phyloP scores from a whole-genome alignment of 2,888 invertebrate species.

The Cerastoderma edule region DNA sequence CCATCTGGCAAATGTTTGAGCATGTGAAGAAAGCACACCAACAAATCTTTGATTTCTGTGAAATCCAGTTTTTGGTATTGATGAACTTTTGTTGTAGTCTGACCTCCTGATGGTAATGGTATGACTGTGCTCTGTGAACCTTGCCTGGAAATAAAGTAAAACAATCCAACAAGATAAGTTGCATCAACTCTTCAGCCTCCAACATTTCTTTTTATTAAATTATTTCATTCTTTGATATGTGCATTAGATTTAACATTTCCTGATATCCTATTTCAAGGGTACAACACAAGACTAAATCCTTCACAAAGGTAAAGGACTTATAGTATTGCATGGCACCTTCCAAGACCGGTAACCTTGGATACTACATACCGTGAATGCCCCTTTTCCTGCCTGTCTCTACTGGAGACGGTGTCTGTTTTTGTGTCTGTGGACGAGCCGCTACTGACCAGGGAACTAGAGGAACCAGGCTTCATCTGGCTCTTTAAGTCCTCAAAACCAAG shows the following conservation, averaged over 20 bases:
- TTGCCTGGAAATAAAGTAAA: constrained; percentile 30
- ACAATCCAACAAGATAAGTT: neutral
- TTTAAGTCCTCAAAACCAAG: constrained; percentile 54
- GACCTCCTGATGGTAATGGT: constrained; percentile 11
- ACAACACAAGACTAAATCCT: too few species aligned
- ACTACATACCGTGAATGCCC: constrained; percentile 46
- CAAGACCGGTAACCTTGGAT: too few species aligned
- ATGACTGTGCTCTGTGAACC: constrained; percentile 35
- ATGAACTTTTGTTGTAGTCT: constrained; percentile 59
- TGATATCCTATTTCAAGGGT: too few species aligned
- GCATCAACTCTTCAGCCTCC: too few species aligned
- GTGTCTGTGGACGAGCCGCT: constrained; percentile 58
- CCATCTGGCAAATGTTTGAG: constrained; percentile 94
- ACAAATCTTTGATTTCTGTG: constrained; percentile 93
- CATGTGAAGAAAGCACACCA: constrained; percentile 94
- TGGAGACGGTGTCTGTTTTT: constrained; percentile 48
- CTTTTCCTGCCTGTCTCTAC: constrained; percentile 43
- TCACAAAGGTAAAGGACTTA: too few species aligned
- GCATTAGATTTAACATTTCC: too few species aligned
- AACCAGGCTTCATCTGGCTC: constrained; percentile 38
- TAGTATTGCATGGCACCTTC: too few species aligned
- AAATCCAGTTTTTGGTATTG: constrained; percentile 90
- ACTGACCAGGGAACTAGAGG: constrained; percentile 43
- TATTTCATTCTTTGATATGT: too few species aligned
- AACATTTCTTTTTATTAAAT: too few species aligned